phyloP scores from a whole-genome alignment of 2,888 invertebrate species.

The Pammene fasciana region DNA sequence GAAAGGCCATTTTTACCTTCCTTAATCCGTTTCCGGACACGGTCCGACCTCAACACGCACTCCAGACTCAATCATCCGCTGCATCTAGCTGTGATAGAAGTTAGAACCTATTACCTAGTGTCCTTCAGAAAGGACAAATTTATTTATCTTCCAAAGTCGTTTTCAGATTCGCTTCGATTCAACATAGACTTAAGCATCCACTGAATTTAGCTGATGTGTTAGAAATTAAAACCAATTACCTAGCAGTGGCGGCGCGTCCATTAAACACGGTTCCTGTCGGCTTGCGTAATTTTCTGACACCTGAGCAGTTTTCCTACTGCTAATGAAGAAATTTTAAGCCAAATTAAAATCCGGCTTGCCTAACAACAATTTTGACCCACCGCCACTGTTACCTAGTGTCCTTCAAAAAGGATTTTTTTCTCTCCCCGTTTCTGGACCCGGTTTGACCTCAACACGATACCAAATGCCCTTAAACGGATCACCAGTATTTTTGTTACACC shows the following conservation, averaged over 20 bases:
- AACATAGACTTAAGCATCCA: constrained; percentile 65
- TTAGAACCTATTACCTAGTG: constrained; percentile 41
- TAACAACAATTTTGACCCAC: too few species aligned
- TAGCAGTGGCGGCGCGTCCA: too few species aligned
- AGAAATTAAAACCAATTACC: background rate
- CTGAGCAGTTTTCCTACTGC: too few species aligned
- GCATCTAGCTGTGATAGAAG: constrained; percentile 65
- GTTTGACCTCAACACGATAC: constrained; percentile 1
- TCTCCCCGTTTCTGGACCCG: background rate
- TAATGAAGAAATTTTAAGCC: too few species aligned
- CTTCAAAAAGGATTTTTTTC: too few species aligned
- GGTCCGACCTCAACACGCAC: constrained; percentile 67
- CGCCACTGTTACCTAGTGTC: too few species aligned
- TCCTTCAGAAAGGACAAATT: background rate
- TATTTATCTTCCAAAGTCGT: background rate
- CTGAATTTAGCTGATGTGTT: constrained; percentile 57
- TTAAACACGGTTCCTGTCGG: too few species aligned
- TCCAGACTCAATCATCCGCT: constrained; percentile 64
- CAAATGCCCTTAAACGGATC: too few species aligned
- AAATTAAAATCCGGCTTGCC: too few species aligned
- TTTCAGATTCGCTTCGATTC: constrained; percentile 65
- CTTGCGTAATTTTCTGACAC: too few species aligned
- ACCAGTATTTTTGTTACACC: too few species aligned
- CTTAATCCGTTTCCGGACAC: constrained; percentile 59
- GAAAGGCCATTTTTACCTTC: background rate